Evolutionary conservation across 2,113 vertebrate genomes (phyloP), one percentile per base, ranked within the genome.

Genomic region (Sapayoa aenigma): DNA sequence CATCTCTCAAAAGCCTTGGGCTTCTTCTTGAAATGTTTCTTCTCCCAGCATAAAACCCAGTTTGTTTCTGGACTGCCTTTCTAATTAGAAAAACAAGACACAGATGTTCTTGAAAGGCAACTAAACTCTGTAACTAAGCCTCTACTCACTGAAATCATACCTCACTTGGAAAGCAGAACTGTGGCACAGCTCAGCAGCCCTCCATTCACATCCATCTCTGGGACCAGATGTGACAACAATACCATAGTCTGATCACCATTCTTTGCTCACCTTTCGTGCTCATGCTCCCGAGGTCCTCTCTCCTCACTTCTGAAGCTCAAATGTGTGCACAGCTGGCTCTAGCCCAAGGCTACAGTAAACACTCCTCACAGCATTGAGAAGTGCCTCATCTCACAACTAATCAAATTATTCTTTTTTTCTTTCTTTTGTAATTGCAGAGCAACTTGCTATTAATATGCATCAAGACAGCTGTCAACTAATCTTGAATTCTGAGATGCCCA

Each of bases 121-220:
- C 41, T 96, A 35, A 94, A 95, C 86, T 93, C 94, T 14, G 0
- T 82, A 94, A 89, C 80, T 89, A 94, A 93, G 69, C 58, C 33
- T 47, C 67, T 74, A 25, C 50, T 79, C 72, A 25, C 88, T 93
- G 91, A 84, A 90, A 93, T 87, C 56, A n/a, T 75, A 94, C 75
- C 84, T 88, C 66, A 0, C 62, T 86, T 74, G 90, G 88, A 87
- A 80, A 86, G 58, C 58, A 94, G 33, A 89, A 12, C 60, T 33
- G 72, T 77, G 65, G 46, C 42, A 59, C 66, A 69, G 68, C 85
- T 86, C 75, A n/a, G 67, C 59, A 95, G 60, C n/a, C 15, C 47
- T 86, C 41, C 41, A 74, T 88, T 88, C 52, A 72, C 60, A 63
- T 33, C 25, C 0, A 0, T 73, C 46, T 41, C 82, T 47, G 60